phyloP scores from a whole-genome alignment of 1,140 invertebrate species.

The Caenorhabditis latens region DNA sequence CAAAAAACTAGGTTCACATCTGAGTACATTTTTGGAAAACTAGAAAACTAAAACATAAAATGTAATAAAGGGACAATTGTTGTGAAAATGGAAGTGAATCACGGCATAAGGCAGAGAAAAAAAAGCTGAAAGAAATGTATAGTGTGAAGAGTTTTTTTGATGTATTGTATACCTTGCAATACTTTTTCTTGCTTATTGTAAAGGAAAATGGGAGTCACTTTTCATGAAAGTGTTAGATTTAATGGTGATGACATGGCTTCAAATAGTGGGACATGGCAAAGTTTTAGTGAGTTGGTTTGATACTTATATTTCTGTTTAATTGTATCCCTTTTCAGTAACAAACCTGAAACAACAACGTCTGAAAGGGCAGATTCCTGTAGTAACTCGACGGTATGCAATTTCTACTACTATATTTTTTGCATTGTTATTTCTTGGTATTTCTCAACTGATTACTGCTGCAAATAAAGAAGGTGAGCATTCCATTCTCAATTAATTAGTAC shows the following conservation, averaged over 20 bases:
- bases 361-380: slow-evolving; percentile 5
- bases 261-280: neutral
- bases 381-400: slow-evolving; percentile 3
- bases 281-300: neutral
- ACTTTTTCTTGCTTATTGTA: neutral
- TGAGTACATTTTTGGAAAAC: no score
- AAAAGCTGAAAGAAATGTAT: neutral
- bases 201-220: slow-evolving; percentile 12
- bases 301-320: neutral
- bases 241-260: neutral
- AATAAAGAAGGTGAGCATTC: neutral
- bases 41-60: no score
- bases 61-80: neutral
- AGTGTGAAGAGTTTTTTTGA: neutral
- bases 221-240: slow-evolving; percentile 18
- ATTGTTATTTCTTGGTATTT: slow-evolving; percentile 7
- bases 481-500: neutral
- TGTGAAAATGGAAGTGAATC: slow-evolving; percentile 2
- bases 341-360: slow-evolving; percentile 10
- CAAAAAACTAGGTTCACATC: neutral
- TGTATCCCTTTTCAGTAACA: neutral
- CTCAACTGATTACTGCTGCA: slow-evolving; percentile 6
- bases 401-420: slow-evolving; percentile 39
- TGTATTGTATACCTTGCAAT: neutral
- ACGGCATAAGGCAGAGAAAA: slow-evolving; percentile 8